Percentiles rank a stretch among this genome's conserved stretches.
Evolutionary conservation across 2,888 invertebrate genomes (phyloP).

Genomic region (Eilema depressum): DNA sequence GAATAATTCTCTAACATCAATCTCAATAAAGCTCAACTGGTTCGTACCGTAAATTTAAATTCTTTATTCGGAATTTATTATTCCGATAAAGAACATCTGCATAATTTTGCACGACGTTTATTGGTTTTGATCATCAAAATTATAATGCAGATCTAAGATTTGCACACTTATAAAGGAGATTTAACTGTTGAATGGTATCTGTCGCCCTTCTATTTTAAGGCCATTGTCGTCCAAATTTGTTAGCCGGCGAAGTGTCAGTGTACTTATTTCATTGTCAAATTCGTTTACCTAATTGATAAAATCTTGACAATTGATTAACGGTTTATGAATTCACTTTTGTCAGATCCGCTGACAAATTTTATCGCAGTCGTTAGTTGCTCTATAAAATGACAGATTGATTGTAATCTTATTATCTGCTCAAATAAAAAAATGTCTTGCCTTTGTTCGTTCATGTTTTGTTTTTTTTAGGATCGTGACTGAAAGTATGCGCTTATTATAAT

Average conservation of each 20-base stretch:
- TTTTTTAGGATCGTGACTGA: constrained; percentile 16
- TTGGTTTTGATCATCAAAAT: not conserved
- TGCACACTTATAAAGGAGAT: not conserved
- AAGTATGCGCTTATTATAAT: constrained; percentile 4
- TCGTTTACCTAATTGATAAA: constrained; percentile 53
- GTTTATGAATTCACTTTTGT: constrained; percentile 46
- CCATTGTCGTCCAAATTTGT: constrained; percentile 40
- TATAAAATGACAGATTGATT: constrained; percentile 47
- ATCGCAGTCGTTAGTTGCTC: constrained; percentile 40
- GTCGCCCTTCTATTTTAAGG: constrained; percentile 41
- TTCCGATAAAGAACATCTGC: too few relatives aligned
- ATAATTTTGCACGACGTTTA: not conserved
- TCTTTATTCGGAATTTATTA: not conserved
- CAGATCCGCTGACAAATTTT: constrained; percentile 56
- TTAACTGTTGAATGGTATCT: not conserved
- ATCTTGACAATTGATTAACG: constrained; percentile 59
- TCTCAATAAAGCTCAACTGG: not conserved
- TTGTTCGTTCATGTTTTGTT: constrained; percentile 30
- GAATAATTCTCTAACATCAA: not conserved
- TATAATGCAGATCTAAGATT: not conserved
- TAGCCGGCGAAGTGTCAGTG: constrained; percentile 40
- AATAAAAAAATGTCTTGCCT: constrained; percentile 28
- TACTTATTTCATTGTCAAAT: constrained; percentile 51
- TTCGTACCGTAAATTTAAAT: not conserved
- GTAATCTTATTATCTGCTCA: constrained; percentile 38